Evolutionary conservation across 2,797 vertebrate genomes (phyloP).

Genomic region (Sylvia borin): DNA sequence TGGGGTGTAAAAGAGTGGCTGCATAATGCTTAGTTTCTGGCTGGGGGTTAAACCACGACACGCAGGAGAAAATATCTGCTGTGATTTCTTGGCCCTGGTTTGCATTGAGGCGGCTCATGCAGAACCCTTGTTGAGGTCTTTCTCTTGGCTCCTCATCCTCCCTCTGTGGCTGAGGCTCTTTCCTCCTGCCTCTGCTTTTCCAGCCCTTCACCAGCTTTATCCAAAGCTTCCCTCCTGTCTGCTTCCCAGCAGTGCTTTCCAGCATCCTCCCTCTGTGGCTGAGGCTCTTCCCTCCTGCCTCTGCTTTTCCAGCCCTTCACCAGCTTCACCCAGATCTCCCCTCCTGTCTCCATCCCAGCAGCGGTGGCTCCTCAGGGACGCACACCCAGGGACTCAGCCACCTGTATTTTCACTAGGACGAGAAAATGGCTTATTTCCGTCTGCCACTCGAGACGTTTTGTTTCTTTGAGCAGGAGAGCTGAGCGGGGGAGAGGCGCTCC

Average conservation of each 20-base stretch:
- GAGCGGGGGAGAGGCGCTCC: neutral
- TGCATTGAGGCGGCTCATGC: fast-evolving
- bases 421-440: neutral
- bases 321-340: no score
- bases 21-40: neutral
- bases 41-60: neutral
- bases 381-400: fast-evolving
- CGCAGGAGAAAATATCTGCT: neutral
- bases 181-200: no score
- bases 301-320: no score
- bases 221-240: no score
- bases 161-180: neutral
- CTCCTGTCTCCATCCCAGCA: no score
- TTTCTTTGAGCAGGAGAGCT: neutral
- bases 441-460: neutral
- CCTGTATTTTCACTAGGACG: neutral
- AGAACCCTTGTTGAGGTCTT: neutral
- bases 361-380: neutral
- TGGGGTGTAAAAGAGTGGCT: fast-evolving
- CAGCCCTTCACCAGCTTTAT: no score
- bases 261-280: neutral
- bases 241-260: no score
- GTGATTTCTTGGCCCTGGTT: neutral
- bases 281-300: no score
- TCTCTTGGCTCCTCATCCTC: neutral